A percentile compares a stretch with the other conserved stretches of the same genome.
Conservation (phyloP, 2,797 vertebrate species). For the Syndactyla subalaris region DNA sequence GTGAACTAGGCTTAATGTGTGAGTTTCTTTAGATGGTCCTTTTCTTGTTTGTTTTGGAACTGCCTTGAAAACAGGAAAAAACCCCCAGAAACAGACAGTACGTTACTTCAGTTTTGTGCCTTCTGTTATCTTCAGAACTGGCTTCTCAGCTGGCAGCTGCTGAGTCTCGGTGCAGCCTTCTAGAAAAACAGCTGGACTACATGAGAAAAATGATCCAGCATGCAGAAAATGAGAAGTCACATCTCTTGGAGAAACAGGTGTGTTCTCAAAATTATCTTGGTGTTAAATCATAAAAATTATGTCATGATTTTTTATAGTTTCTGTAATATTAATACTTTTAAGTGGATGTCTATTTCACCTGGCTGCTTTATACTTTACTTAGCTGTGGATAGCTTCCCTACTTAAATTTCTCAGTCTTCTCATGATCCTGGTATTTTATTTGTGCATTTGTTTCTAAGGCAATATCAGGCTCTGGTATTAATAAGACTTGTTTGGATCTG, state of each 20-base stretch:
- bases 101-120: not conserved
- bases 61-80: not conserved
- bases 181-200: slow-evolving; percentile 92
- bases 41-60: not conserved
- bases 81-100: not conserved
- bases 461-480: not conserved
- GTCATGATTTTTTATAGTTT: not conserved
- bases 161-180: slow-evolving; percentile 86
- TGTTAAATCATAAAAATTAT: not conserved
- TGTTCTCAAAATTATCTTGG: not conserved
- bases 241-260: slow-evolving; percentile 88
- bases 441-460: not conserved
- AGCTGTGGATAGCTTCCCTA: not conserved
- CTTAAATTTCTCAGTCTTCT: not conserved
- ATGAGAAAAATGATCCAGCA: slow-evolving; percentile 88
- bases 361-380: not conserved
- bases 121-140: slow-evolving; percentile 78
- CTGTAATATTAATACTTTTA: not conserved
- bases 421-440: not conserved
- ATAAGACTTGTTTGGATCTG: not conserved
- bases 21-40: not conserved
- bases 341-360: not conserved
- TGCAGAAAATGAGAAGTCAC: slow-evolving; percentile 83
- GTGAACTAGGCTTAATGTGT: not conserved
- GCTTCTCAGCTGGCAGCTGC: slow-evolving; percentile 86